phyloP scores from a whole-genome alignment of 2,797 vertebrate species.

The Fratercula arctica region DNA sequence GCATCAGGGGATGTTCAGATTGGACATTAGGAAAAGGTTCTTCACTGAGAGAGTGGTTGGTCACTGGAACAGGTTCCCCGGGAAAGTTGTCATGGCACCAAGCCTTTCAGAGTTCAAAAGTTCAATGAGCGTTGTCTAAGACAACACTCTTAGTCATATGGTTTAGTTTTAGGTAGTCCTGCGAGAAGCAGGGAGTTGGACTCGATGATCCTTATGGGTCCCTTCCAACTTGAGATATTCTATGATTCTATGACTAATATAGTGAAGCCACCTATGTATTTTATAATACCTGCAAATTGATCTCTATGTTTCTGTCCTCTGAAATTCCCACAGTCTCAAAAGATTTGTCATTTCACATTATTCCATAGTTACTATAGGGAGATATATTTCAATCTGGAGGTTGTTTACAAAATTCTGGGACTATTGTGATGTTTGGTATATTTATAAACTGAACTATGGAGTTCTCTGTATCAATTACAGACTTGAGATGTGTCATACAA shows the following conservation, averaged over 20 bases:
- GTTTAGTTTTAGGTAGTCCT: not conserved
- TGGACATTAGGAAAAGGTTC: not conserved
- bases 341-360: not conserved
- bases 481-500: not conserved
- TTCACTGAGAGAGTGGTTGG: rapidly evolving
- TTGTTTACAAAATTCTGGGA: not conserved
- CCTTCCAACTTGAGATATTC: not conserved
- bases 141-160: rapidly evolving
- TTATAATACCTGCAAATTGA: not conserved
- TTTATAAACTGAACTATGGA: not conserved
- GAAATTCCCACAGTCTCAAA: not conserved
- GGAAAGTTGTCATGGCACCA: rapidly evolving
- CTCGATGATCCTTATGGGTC: not conserved
- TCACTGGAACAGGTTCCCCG: not conserved
- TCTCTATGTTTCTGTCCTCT: not conserved
- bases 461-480: not conserved
- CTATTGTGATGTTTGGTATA: not conserved
- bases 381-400: not conserved
- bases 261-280: not conserved
- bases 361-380: not conserved
- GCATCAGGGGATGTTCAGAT: not conserved
- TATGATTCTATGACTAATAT: not conserved
- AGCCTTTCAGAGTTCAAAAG: not conserved
- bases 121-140: not conserved
- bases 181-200: rapidly evolving